Evolutionary conservation across 2,797 vertebrate species (phyloP), one percentile per base, ranked within the genome.

Genomic region (Sebastes taczanowskii): DNA sequence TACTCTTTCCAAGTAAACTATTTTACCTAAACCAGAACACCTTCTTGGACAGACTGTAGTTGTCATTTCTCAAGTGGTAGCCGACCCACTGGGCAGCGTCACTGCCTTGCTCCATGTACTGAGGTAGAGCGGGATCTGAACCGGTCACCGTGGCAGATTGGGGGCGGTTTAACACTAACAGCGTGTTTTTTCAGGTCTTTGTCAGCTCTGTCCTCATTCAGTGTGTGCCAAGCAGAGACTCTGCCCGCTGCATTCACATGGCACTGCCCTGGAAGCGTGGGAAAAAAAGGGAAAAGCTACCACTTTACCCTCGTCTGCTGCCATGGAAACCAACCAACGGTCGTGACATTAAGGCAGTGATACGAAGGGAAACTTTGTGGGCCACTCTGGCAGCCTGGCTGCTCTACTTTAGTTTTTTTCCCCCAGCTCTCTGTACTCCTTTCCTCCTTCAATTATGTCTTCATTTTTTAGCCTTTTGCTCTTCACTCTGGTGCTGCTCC

Each of bases 231-330:
- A 27, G 79, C 86, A 71, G 70, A 81, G 79, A 70, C 74, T 73
- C 20, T 81, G 86, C 80, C 86, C 63, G 62, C 66, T 82, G 88
- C 80, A 80, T 88, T 92, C 90, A 86, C 86, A 81, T 89, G 89
- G 84, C 88, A 83, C 80, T 68, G 80, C 77, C 87, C 82, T 82
- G 74, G 67, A 84, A 82, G 84, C 86, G 80, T 86, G 86, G 75
- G 85, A 86, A 80, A 86, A 58, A 80, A 81, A 74, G 20, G 69
- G 70, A 63, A 85, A 81, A 71, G 64, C 81, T 60, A 77, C 81
- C 79, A 77, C 78, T 86, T 81, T 85, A 77, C 74, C 60, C 84
- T 62, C 23, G 84, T 92, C 90, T 91, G 91, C 83, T 92, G 86
- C 85, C 89, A 89, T 89, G 80, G 90, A 80, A 91, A 92, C 89